Evolutionary conservation across 2,113 vertebrate genomes (phyloP), one percentile per base, ranked within the genome.

Genomic region (Mystacornis crossleyi): DNA sequence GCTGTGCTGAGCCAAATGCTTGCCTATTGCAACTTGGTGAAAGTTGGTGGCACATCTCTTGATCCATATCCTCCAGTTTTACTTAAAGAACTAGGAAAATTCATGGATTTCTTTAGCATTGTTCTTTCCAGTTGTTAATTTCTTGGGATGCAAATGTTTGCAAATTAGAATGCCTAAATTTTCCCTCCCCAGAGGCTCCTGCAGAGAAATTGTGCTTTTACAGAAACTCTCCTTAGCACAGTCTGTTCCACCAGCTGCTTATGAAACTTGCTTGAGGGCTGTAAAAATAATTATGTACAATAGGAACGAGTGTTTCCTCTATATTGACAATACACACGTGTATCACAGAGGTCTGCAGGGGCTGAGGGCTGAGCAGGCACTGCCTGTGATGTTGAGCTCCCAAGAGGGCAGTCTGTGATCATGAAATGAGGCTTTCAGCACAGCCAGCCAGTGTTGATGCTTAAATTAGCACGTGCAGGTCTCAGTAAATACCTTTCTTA

Each of bases 341-440:
- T 29, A 43, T 55, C 7, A 14, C 40, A 34, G n/a, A 73, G 73
- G 36, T 65, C 40, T 73, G 62, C 18, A 2, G 2, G n/a, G 28
- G 3, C 3, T 67, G 62, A 87, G 54, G 60, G 33, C 40, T 19
- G 38, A 53, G 47, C 14, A 80, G 42, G 20, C 0, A 0, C 53
- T 95, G 10, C 29, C 14, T 14, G 14, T 31, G 33, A 12, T 77
- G 6, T 18, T 16, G 29, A 78, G 28, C 33, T 91, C 60, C 86
- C 47, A 58, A 42, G 51, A 54, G 31, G 20, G 2, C 54, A 58
- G 18, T 33, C 77, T 81, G 42, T 14, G 33, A 13, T 58, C 42
- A 10, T 31, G 21, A 77, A 61, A 60, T 45, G n/a, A 38, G 28
- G 9, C 70, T 89, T 65, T 66, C 47, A 81, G 54, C 75, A 25